Evolutionary conservation across 2,113 vertebrate species (phyloP).

Genomic region (Cavia porcellus): DNA sequence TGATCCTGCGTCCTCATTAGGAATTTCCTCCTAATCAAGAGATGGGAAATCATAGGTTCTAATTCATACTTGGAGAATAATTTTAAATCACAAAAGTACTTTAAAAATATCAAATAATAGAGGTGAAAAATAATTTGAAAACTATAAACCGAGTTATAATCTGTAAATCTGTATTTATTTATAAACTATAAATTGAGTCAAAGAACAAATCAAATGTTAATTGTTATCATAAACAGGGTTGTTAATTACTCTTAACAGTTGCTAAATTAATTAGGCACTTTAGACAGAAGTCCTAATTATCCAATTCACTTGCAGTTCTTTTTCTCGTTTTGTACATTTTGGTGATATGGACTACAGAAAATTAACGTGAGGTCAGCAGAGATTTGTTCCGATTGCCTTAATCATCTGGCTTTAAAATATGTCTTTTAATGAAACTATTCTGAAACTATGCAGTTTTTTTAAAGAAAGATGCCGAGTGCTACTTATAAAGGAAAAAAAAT

Average conservation of each 20-base stretch:
- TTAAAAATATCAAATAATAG: slow-evolving; percentile 5
- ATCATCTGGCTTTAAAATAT: not conserved
- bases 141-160: not conserved
- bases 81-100: not conserved
- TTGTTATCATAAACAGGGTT: not conserved
- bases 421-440: not conserved
- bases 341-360: not conserved
- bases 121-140: slow-evolving; percentile 2
- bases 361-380: not conserved
- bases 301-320: not conserved
- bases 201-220: not conserved
- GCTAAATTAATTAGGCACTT: not conserved
- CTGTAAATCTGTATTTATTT: not conserved
- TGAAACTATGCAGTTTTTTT: not conserved
- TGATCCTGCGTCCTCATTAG: not conserved
- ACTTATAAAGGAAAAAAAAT: not conserved
- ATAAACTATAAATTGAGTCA: not conserved
- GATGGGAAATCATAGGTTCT: not conserved
- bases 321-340: not conserved
- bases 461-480: not conserved
- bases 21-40: not conserved
- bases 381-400: not conserved
- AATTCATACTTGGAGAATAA: not conserved
- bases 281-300: not conserved
- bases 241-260: not conserved